phyloP scores from a whole-genome alignment of 1,140 invertebrate genomes.

The Drosophila willistoni region DNA sequence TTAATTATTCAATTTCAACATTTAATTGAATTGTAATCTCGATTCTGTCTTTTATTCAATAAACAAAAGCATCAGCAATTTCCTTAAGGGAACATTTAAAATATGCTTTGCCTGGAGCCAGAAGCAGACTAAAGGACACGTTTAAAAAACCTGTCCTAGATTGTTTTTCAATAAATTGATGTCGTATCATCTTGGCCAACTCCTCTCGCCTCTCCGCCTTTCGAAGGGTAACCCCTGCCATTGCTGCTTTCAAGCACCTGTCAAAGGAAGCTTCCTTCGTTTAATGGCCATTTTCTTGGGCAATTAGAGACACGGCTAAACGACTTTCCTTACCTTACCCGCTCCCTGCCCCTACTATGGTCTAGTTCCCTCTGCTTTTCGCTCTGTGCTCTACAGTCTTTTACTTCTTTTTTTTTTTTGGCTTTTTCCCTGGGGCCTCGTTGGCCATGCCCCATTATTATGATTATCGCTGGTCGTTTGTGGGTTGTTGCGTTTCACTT shows the following conservation, averaged over 20 bases:
- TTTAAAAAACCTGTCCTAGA: slow-evolving; percentile 27
- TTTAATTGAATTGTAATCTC: slow-evolving; percentile 3
- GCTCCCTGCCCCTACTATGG: no score
- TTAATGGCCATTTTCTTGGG: slow-evolving; percentile 48
- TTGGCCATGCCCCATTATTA: slow-evolving; percentile 72
- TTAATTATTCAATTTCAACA: background rate
- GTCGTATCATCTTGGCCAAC: slow-evolving; percentile 22
- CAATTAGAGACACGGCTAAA: slow-evolving; percentile 65
- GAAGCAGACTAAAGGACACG: background rate
- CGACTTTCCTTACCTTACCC: slow-evolving; percentile 29
- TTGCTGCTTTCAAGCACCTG: slow-evolving; percentile 39
- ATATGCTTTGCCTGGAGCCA: slow-evolving; percentile 6
- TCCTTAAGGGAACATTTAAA: slow-evolving; percentile 15
- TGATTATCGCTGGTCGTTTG: slow-evolving; percentile 74
- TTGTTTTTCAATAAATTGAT: slow-evolving; percentile 74
- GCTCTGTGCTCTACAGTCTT: slow-evolving; percentile 13
- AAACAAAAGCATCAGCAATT: slow-evolving; percentile 6
- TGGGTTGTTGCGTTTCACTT: slow-evolving; percentile 44
- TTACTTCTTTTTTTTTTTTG: slow-evolving; percentile 26
- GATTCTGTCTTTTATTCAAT: slow-evolving; percentile 2
- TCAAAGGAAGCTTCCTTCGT: slow-evolving; percentile 21
- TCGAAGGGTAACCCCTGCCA: background rate
- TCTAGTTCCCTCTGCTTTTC: background rate
- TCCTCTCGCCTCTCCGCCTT: slow-evolving; percentile 4
- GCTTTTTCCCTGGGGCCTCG: slow-evolving; percentile 63